Conservation (phyloP, 2,113 vertebrate species). For the Elephantulus edwardii region DNA sequence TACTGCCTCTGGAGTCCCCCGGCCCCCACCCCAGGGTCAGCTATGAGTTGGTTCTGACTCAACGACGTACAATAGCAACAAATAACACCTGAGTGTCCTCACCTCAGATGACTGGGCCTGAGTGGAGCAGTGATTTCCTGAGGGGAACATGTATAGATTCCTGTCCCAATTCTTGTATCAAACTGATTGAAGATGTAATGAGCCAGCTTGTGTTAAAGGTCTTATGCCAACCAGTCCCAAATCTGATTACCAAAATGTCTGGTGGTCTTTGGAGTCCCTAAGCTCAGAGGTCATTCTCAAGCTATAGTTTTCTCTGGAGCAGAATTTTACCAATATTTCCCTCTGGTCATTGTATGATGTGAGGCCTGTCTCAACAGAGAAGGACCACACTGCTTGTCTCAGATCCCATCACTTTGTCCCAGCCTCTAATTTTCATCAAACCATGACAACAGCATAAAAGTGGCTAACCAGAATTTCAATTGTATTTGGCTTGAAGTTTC, state of each 20-base stretch:
- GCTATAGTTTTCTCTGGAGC: not conserved
- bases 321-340: conserved; percentile 41
- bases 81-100: not conserved
- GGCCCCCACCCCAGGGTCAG: too few species aligned
- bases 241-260: not conserved
- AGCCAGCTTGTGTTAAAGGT: not conserved
- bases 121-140: not conserved
- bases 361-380: conserved; percentile 36
- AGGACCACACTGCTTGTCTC: conserved; percentile 66
- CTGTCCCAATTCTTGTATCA: not conserved
- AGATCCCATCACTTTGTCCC: conserved; percentile 21
- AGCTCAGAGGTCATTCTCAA: conserved; percentile 24
- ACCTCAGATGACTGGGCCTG: not conserved
- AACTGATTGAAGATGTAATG: not conserved
- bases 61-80: too few species aligned
- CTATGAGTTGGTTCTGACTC: too few species aligned
- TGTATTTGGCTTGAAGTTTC: conserved; percentile 69
- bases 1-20: too few species aligned
- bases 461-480: conserved; percentile 15
- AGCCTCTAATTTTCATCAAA: conserved; percentile 64
- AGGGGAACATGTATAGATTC: not conserved
- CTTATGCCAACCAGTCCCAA: not conserved
- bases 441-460: conserved; percentile 65
- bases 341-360: conserved; percentile 41
- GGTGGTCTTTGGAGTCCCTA: not conserved